phyloP scores from a whole-genome alignment of 1,140 invertebrate genomes.

The Achroia grisella region DNA sequence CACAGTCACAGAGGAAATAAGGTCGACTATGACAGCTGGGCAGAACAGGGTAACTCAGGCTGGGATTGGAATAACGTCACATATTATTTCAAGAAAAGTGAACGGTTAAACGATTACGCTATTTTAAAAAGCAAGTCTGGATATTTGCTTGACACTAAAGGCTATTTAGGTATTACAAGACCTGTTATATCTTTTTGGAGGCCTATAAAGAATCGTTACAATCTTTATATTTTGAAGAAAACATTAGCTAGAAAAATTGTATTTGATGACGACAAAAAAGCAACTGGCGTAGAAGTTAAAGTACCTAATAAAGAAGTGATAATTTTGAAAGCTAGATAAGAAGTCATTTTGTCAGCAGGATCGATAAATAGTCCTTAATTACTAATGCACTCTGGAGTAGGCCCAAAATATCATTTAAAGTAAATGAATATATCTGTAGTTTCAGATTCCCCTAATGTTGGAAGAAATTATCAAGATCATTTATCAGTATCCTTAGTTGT shows the following conservation, averaged over 20 bases:
- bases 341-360: constrained; percentile 73
- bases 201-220: constrained; percentile 81
- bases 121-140: constrained; percentile 69
- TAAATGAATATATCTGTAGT: constrained; percentile 61
- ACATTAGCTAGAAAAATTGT: constrained; percentile 81
- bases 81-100: constrained; percentile 89
- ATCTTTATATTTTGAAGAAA: constrained; percentile 84
- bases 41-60: constrained; percentile 83
- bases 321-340: constrained; percentile 43
- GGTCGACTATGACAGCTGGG: constrained; percentile 92
- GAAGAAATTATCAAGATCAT: constrained; percentile 80
- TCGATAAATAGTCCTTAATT: constrained; percentile 69
- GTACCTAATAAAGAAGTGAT: constrained; percentile 45
- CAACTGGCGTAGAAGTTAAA: constrained; percentile 43
- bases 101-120: constrained; percentile 85
- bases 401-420: constrained; percentile 52
- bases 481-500: constrained; percentile 19
- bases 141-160: constrained; percentile 14
- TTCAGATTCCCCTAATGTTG: constrained; percentile 77
- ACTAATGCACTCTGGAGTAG: constrained; percentile 60
- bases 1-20: constrained; percentile 84
- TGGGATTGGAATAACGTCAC: constrained; percentile 90
- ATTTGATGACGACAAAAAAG: constrained; percentile 77
- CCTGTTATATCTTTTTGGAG: constrained; percentile 84
- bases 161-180: constrained; percentile 71